Percentiles rank a stretch among this genome's conserved stretches.
phyloP scores from a whole-genome alignment of 2,113 vertebrate species.

The Sinocyclocheilus anophthalmus region DNA sequence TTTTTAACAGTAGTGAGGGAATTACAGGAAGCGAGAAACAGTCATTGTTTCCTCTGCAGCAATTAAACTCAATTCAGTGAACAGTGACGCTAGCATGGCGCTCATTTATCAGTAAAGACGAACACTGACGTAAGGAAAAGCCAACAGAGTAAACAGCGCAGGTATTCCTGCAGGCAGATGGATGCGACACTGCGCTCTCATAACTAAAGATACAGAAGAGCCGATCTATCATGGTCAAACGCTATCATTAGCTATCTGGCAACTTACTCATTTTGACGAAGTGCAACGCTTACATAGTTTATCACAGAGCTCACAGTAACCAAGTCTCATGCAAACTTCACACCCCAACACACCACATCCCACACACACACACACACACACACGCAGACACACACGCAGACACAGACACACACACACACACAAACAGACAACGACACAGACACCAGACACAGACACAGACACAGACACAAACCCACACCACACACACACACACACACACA shows the following conservation, averaged over 20 bases:
- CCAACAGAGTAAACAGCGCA: neutral
- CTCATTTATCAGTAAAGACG: constrained; percentile 7
- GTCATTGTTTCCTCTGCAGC: neutral
- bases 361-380: too few relatives aligned
- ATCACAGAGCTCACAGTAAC: constrained; percentile 47
- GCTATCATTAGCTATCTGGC: constrained; percentile 51
- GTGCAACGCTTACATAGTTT: constrained; percentile 42
- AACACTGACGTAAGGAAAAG: neutral
- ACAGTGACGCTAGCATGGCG: neutral
- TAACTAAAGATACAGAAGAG: constrained; percentile 46
- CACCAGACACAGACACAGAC: too few relatives aligned
- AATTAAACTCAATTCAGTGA: constrained; percentile 20
- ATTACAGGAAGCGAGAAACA: neutral
- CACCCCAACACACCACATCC: neutral
- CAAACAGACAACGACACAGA: too few relatives aligned
- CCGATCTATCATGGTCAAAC: constrained; percentile 43
- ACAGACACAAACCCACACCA: too few relatives aligned
- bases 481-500: too few relatives aligned
- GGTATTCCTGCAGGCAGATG: constrained; percentile 15
- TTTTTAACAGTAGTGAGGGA: neutral
- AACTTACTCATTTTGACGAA: constrained; percentile 60
- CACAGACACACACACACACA: too few relatives aligned
- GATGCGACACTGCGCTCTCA: constrained; percentile 14
- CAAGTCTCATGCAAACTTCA: constrained; percentile 35
- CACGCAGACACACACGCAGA: too few relatives aligned